phyloP scores from a whole-genome alignment of 2,113 vertebrate species.

The Axis porcinus region DNA sequence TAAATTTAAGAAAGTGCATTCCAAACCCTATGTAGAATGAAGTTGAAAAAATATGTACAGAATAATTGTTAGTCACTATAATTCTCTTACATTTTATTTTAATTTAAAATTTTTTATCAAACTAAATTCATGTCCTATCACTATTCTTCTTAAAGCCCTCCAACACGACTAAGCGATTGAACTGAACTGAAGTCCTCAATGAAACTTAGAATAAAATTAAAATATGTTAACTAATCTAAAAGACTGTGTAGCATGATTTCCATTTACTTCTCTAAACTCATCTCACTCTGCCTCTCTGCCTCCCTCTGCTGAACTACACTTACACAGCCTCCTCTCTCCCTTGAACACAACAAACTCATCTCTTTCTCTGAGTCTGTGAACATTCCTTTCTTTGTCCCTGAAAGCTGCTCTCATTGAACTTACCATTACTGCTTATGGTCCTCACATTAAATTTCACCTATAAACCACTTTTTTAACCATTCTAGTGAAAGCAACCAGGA shows the following conservation, averaged over 20 bases:
- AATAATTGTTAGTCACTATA: neutral
- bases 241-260: neutral
- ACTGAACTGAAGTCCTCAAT: neutral
- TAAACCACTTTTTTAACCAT: neutral
- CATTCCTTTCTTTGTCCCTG: neutral
- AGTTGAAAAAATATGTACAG: neutral
- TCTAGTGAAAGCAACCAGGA: neutral
- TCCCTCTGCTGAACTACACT: neutral
- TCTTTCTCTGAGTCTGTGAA: neutral
- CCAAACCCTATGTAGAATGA: neutral
- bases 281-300: neutral
- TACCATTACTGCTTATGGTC: neutral
- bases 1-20: neutral
- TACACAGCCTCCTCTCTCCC: neutral
- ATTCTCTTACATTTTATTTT: neutral
- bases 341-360: neutral
- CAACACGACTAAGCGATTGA: fast-evolving
- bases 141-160: neutral
- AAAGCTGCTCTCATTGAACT: neutral
- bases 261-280: neutral
- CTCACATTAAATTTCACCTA: neutral
- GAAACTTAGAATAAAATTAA: neutral
- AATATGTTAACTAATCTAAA: neutral
- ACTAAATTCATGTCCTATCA: neutral
- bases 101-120: neutral